Evolutionary conservation across 1,140 invertebrate species (phyloP), one percentile per base, ranked within the genome.

Genomic region (Danaus melanippus): DNA sequence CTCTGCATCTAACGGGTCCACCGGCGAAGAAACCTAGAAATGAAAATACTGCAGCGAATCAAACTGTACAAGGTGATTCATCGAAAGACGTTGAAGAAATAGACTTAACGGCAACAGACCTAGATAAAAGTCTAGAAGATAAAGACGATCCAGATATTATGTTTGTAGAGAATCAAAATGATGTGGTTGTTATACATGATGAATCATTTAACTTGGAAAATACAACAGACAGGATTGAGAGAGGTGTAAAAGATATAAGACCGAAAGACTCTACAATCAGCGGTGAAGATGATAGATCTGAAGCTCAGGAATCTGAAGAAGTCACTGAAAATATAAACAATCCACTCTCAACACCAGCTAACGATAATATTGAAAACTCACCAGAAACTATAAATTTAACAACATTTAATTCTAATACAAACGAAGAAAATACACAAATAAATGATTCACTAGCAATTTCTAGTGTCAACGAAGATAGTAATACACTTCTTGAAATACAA

Each of bases 1-100:
- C 63, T 39, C 41, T 65, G n/a, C 56, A 65, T 40, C 5, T 65
- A 12, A 51, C 15, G 9, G 63, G 63, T 4, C 58, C 59, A 9
- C 49, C 42, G 8, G 17, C 32, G 53, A 53, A 57, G 11, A 45
- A 7, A 44, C 3, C 12, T 41, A 55, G 39, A 15, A 45, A 49
- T 21, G 12, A 44, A 49, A 12, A 32, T 41, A 11, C 44, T 39
- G 41, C 9, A 40, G 0, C 32, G 42, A 39, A 50, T 12, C 45
- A 10, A 50, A 11, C 15, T 12, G 10, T 10, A 49, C 8, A 12
- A 43, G 3, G 42, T 41, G 21, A 50, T 3, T 44, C 9, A 21
- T n/a, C 32, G 2, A 58, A 52, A 21, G 12, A 51, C 1, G 9
- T 10, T 15, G 9, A 50, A 43, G 12, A 50, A 40, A 12, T 41